Evolutionary conservation across 2,113 vertebrate species (phyloP).

Genomic region (Xenus cinereus): DNA sequence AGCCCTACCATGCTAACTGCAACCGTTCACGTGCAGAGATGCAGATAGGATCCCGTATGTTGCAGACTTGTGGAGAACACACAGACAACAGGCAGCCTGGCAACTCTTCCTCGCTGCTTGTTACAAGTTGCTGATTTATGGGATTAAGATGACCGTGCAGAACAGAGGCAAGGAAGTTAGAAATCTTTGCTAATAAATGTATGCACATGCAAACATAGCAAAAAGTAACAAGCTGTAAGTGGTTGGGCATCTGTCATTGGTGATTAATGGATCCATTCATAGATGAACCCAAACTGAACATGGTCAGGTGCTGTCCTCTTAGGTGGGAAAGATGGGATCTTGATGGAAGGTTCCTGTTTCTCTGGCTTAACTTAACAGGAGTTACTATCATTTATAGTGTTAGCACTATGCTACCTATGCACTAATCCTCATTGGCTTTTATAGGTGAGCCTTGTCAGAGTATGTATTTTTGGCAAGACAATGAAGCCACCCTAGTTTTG

Average conservation of each 20-base stretch:
- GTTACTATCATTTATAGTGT: not conserved
- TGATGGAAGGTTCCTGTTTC: not conserved
- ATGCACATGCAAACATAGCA: not conserved
- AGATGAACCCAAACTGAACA: not conserved
- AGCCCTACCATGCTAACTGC: not conserved
- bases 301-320: not conserved
- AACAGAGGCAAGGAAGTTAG: not conserved
- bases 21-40: not conserved
- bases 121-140: not conserved
- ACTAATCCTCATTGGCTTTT: not conserved
- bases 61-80: not conserved
- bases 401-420: not conserved
- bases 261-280: not conserved
- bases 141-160: not conserved
- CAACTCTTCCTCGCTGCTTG: not conserved
- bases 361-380: not conserved
- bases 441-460: not conserved
- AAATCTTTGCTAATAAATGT: not conserved
- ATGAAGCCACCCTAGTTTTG: not conserved
- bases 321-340: not conserved
- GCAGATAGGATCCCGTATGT: rapidly evolving
- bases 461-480: not conserved
- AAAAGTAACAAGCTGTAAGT: not conserved
- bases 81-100: not conserved
- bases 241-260: not conserved